A percentile compares a stretch with the other conserved stretches of the same genome.
Evolutionary conservation across 2,113 vertebrate genomes (phyloP).

Genomic region (Conger conger): DNA sequence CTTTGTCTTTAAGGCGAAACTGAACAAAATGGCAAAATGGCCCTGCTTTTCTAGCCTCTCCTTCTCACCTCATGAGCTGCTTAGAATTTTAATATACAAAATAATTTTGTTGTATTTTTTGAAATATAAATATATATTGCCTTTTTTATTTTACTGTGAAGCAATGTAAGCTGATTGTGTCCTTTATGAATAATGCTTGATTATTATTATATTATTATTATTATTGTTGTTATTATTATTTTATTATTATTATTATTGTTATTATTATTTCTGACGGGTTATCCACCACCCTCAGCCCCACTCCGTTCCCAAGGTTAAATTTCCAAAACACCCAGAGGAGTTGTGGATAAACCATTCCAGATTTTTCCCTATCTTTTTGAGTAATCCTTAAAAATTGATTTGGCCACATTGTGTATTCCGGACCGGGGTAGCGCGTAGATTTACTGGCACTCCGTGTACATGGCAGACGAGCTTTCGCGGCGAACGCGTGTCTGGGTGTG

Average conservation of each 20-base stretch:
- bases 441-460: conserved; percentile 24
- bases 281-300: not conserved
- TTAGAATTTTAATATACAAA: too few relatives aligned
- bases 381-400: conserved; percentile 60
- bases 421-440: conserved; percentile 26
- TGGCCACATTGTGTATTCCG: conserved; percentile 44
- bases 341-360: conserved; percentile 51
- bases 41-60: not conserved
- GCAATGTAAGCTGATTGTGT: too few relatives aligned
- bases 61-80: not conserved
- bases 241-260: not conserved
- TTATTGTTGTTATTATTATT: too few relatives aligned
- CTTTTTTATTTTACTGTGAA: too few relatives aligned
- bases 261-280: conserved; percentile 18
- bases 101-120: too few relatives aligned
- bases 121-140: too few relatives aligned
- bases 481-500: conserved; percentile 13
- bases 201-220: too few relatives aligned
- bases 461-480: conserved; percentile 15
- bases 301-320: conserved; percentile 35
- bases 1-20: not conserved
- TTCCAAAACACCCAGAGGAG: conserved; percentile 41
- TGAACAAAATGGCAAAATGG: not conserved
- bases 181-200: too few relatives aligned
- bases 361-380: conserved; percentile 47